Conservation (phyloP, 1,140 invertebrate genomes). For the Zaprionus ornatus region DNA sequence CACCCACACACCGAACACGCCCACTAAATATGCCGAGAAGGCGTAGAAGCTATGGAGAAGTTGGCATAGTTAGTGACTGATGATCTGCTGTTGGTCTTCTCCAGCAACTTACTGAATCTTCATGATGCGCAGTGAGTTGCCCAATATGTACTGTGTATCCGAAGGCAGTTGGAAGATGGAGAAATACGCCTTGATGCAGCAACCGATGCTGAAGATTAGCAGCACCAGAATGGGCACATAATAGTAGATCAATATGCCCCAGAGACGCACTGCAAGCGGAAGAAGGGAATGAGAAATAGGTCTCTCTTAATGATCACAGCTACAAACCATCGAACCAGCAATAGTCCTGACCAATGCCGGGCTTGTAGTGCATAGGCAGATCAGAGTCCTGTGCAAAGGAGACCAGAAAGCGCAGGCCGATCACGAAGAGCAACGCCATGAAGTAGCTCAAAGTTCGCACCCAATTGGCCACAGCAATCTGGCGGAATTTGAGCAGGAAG, state of each 20-base stretch:
- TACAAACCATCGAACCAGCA: slow-evolving; percentile 86
- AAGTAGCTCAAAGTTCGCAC: slow-evolving; percentile 86
- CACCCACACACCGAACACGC: slow-evolving; percentile 67
- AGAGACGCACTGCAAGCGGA: slow-evolving; percentile 62
- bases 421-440: slow-evolving; percentile 88
- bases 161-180: slow-evolving; percentile 55
- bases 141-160: slow-evolving; percentile 65
- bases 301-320: neutral
- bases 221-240: slow-evolving; percentile 65
- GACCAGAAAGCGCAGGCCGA: slow-evolving; percentile 83
- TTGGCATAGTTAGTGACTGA: neutral
- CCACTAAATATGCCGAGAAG: slow-evolving; percentile 66
- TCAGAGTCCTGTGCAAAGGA: slow-evolving; percentile 85
- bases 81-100: neutral
- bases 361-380: slow-evolving; percentile 84
- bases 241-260: slow-evolving; percentile 77
- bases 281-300: neutral
- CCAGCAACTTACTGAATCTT: slow-evolving; percentile 65
- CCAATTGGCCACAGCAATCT: slow-evolving; percentile 81
- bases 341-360: slow-evolving; percentile 86
- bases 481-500: slow-evolving; percentile 89
- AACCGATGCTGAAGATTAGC: slow-evolving; percentile 60
- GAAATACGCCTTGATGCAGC: slow-evolving; percentile 65
- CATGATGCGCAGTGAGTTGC: slow-evolving; percentile 60
- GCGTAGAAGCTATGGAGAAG: slow-evolving; percentile 60